A percentile compares a stretch with the other conserved stretches of the same genome.
Conservation (phyloP, 2,113 vertebrate species). For the Calonectris borealis region DNA sequence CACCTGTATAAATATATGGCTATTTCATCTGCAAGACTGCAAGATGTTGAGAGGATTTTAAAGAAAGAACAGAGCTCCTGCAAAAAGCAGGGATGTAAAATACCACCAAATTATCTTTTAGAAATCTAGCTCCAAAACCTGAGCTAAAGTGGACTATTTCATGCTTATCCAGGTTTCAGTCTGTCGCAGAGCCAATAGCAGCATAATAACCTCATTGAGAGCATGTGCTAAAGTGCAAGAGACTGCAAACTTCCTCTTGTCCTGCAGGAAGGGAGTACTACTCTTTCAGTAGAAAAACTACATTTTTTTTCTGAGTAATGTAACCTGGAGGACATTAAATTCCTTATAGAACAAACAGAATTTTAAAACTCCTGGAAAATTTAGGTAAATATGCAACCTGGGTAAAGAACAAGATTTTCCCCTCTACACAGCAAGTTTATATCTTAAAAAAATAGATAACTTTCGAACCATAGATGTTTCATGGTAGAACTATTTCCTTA, state of each 20-base stretch:
- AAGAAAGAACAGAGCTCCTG: neutral
- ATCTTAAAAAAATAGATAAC: neutral
- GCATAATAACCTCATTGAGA: constrained; percentile 3
- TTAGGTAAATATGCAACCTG: neutral
- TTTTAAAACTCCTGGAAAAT: neutral
- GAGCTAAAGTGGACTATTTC: neutral
- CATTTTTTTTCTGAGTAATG: neutral
- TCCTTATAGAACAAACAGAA: neutral
- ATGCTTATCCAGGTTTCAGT: neutral
- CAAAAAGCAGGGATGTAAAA: neutral
- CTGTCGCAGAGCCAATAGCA: neutral
- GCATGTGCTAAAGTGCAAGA: neutral
- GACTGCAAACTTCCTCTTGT: constrained; percentile 11
- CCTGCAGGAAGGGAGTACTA: neutral
- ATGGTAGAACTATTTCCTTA: neutral
- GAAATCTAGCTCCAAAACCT: neutral
- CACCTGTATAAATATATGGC: neutral
- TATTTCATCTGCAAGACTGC: neutral
- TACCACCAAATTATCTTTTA: neutral
- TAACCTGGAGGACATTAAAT: neutral
- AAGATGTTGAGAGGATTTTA: neutral
- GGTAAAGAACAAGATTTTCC: neutral
- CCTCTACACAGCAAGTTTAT: neutral
- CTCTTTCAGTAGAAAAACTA: neutral
- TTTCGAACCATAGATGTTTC: neutral